These are phyloP conservation scores for Ericerus pela DNA, from an alignment of 1,140 invertebrate genomes.

Conservation along the genomic window DNA sequence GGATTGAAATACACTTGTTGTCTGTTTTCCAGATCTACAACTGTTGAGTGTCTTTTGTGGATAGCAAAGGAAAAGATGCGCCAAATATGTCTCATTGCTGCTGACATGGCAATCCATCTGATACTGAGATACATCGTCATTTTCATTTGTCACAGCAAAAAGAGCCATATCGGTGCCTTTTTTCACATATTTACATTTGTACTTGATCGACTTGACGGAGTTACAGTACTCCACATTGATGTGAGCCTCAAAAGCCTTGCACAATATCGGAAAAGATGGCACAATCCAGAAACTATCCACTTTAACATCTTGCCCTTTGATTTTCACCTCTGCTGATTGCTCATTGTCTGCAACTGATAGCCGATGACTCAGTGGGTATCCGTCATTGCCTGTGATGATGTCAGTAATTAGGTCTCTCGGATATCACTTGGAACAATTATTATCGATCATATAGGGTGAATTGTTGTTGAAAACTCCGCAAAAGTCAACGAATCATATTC, in stretches of 20 bases:
- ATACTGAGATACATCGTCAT: conserved; percentile 27
- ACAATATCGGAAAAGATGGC: conserved; percentile 28
- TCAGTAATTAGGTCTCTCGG: conserved; percentile 26
- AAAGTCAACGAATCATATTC: conserved; percentile 27
- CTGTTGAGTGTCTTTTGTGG: conserved; percentile 28
- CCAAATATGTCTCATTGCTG: conserved; percentile 29
- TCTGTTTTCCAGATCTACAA: conserved; percentile 28
- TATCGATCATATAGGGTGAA: conserved; percentile 35
- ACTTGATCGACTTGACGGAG: conserved; percentile 30
- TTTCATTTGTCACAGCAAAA: conserved; percentile 20
- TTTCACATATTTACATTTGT: conserved; percentile 29
- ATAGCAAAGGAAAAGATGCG: conserved; percentile 29
- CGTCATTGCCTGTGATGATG: conserved; percentile 28
- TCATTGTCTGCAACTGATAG: conserved; percentile 4
- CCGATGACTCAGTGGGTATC: conserved; percentile 30
- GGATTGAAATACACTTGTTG: conserved; percentile 24
- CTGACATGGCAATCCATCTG: conserved; percentile 28
- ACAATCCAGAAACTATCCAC: conserved; percentile 31
- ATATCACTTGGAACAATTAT: conserved; percentile 32
- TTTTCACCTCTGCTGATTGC: conserved; percentile 8
- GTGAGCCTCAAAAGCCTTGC: conserved; percentile 27
- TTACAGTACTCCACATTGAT: conserved; percentile 30
- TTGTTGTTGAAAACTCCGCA: conserved; percentile 33
- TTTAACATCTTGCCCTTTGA: conserved; percentile 16
- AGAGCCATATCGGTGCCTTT: conserved; percentile 26